Evolutionary conservation across 2,888 invertebrate genomes (phyloP).

Genomic region (Chymomyza amoena): DNA sequence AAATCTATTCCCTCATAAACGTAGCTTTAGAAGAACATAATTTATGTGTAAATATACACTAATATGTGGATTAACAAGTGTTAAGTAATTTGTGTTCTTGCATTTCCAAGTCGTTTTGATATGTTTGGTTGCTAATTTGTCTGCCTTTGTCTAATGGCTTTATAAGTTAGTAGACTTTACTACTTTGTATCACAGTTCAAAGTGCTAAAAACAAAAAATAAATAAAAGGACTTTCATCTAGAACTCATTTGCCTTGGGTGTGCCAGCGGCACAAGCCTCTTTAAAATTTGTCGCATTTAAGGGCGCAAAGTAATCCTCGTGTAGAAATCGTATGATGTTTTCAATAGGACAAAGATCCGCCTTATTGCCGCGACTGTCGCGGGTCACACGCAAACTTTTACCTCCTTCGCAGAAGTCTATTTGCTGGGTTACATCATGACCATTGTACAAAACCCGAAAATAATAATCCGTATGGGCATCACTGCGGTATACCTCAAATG

Average conservation of each 20-base stretch:
- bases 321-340: slow-evolving; percentile 91
- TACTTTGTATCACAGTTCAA: slow-evolving; percentile 64
- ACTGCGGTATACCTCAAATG: slow-evolving; percentile 92
- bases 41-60: background rate
- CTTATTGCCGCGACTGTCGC: slow-evolving; percentile 79
- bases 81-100: background rate
- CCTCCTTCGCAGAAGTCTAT: slow-evolving; percentile 88
- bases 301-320: slow-evolving; percentile 90
- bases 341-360: slow-evolving; percentile 90
- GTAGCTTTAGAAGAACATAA: background rate
- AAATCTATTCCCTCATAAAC: background rate
- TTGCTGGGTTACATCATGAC: slow-evolving; percentile 89
- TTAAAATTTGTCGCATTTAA: slow-evolving; percentile 94
- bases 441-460: slow-evolving; percentile 91
- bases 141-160: background rate
- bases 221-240: slow-evolving; percentile 31
- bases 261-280: slow-evolving; percentile 84
- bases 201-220: slow-evolving; percentile 14
- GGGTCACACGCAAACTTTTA: slow-evolving; percentile 80
- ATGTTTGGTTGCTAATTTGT: slow-evolving; percentile 26
- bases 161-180: slow-evolving; percentile 26
- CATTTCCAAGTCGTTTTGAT: slow-evolving; percentile 24
- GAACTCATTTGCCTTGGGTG: slow-evolving; percentile 76
- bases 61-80: background rate
- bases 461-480: slow-evolving; percentile 84